Evolutionary conservation across 2,888 invertebrate genomes (phyloP).

Genomic region (Calameuta filiformis): DNA sequence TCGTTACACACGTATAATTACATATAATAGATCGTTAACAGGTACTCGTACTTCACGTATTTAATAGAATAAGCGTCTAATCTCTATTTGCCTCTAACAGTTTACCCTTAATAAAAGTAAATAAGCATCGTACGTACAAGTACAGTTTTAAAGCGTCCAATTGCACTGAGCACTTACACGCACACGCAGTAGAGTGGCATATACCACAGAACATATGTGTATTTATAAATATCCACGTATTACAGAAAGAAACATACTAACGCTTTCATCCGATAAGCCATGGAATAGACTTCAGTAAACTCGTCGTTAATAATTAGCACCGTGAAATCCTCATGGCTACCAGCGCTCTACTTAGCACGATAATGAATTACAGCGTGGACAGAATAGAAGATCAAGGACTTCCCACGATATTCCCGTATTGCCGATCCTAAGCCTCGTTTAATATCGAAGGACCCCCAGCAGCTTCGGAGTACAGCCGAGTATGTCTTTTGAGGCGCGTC

Average conservation of each 20-base stretch:
- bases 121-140: background rate
- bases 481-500: background rate
- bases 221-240: background rate
- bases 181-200: background rate
- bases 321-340: background rate
- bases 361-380: background rate
- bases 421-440: background rate
- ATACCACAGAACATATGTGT: background rate
- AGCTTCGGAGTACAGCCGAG: background rate
- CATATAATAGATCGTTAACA: background rate
- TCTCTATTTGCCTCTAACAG: background rate
- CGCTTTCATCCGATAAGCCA: background rate
- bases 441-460: background rate
- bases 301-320: background rate
- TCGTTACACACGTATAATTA: background rate
- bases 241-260: background rate
- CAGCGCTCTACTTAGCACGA: background rate
- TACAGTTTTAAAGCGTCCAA: background rate
- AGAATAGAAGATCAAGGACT: background rate
- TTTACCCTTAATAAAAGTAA: background rate
- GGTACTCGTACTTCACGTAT: background rate
- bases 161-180: background rate
- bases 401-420: background rate
- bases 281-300: background rate
- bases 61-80: background rate